Base-by-base conservation (phyloP, 2,888 invertebrate species). In the Syrphus vitripennis region DNA sequence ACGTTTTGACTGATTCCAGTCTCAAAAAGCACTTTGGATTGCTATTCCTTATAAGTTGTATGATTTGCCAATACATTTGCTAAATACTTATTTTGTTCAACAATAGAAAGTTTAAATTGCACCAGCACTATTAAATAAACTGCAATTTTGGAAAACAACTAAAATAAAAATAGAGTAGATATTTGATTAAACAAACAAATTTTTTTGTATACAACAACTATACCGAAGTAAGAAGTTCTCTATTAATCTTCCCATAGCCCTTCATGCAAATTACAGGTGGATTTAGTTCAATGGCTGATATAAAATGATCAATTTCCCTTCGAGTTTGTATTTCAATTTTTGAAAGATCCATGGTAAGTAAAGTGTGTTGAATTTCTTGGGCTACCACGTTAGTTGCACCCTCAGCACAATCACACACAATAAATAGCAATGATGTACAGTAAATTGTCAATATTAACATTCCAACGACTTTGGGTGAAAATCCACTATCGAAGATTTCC, bases 351-450 rank as follows among this genome's bases (percentile, higher is more conserved):
- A 95, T 93, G 2, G 94, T 93, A 48, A 95, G 91, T n/a, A 95
- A 90, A 3, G 94, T 94, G 55, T 94, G 93, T 89, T 95, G 94
- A 0, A 95, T 95, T 16, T 94, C 94, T 57, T 94, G 94, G 1
- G 95, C 94, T 6, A 95, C 95, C 92, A 94, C 93, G 19, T 94
- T 90, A 0, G 95, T 95, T 1, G 95, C 93, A 87, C 94, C 94
- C 89, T 95, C 95, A 0, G 95, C 95, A 89, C 95, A 95, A 89
- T 95, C 94, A n/a, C 94, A 95, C 88, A 95, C 95, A 53, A 95
- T 93, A 88, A 93, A 95, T 1, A 95, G 91, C 37, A 95, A 90
- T 0, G 93, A 93, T 16, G 94, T 93, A 88, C 95, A 95, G 88
- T 95, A 95, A 6, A 93, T 91, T 0, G 94, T 93, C 83, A 95